Evolutionary conservation across 2,797 vertebrate species (phyloP), one percentile per base, ranked within the genome.

Genomic region (Tiaroga cobitis): DNA sequence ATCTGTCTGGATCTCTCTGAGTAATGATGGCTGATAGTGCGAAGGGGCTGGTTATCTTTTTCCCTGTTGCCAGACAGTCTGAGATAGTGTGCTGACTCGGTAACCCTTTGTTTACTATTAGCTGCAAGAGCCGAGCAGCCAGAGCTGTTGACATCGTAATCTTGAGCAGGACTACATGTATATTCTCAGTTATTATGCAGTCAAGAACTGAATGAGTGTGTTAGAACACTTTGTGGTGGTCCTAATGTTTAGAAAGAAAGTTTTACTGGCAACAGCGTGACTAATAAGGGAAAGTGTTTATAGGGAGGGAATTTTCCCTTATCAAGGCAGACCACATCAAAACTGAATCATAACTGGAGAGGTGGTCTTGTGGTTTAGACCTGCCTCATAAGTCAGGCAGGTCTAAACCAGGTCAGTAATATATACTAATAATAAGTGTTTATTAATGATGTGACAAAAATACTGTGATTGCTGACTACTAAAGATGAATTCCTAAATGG

Each of bases 301-400:
- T 24, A 37, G 8, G 15, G 46, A n/a, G 26, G 54, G 69, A 21
- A 21, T 82, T 82, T 56, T 59, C 1, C 19, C 5, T 16, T 32
- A 46, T 63, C 49, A 19, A 13, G 41, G 21, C 3, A 18, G 6
- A 75, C 41, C 39, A n/a, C 34, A 46, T 65, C 2, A 51, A 51
- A 73, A 34, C 26, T 37, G 8, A 61, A 8, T 73, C 54, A 61
- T 32, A 61, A 56, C 13, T n/a, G 26, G 54, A 63, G 13, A 63
- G 54, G 29, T 82, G 39, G 54, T 74, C 39, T 21, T 72, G 80
- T 82, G 68, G 37, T 82, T 82, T 63, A 46, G 11, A 61, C 10
- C 43, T 46, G 43, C 46, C 46, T 49, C 15, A 16, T 34, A 32
- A 46, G 1, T 49, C 46, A 49, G 13, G 46, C 15, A 49, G 46